Percentiles rank a stretch among this genome's conserved stretches.
Conservation (phyloP, 2,113 vertebrate species). For the Rhinoptilus africanus region DNA sequence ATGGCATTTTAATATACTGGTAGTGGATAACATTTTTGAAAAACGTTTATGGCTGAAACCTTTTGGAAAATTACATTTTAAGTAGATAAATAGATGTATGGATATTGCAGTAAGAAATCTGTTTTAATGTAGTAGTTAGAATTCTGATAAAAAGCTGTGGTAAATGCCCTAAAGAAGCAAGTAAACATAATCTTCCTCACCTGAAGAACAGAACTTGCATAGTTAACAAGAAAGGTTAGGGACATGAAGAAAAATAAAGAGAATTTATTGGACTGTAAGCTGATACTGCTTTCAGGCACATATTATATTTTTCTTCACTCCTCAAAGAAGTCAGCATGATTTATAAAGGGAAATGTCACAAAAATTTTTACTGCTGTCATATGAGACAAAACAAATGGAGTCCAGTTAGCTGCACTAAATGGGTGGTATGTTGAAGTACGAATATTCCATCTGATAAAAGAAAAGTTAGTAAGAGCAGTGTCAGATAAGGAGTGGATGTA, state of each 20-base stretch:
- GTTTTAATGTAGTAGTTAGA: background rate
- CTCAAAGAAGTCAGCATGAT: background rate
- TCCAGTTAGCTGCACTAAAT: background rate
- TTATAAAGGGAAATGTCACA: background rate
- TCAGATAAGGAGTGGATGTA: background rate
- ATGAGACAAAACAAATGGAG: background rate
- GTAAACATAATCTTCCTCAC: background rate
- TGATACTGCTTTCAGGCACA: background rate
- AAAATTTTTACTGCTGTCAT: background rate
- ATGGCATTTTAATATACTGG: background rate
- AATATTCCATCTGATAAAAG: background rate
- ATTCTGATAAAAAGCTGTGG: background rate
- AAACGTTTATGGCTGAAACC: background rate
- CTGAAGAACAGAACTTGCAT: background rate
- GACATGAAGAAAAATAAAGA: background rate
- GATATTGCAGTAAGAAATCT: background rate
- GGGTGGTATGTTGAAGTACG: background rate
- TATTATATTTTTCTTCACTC: background rate
- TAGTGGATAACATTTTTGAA: background rate
- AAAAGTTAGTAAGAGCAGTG: background rate
- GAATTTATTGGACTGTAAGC: background rate
- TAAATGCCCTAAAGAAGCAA: background rate
- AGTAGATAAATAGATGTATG: background rate
- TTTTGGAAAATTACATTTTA: slow-evolving; percentile 1
- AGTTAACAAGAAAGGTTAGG: background rate